Conservation (phyloP, 53 echinoderm and acorn worm species). For the Apostichopus leukothele region DNA sequence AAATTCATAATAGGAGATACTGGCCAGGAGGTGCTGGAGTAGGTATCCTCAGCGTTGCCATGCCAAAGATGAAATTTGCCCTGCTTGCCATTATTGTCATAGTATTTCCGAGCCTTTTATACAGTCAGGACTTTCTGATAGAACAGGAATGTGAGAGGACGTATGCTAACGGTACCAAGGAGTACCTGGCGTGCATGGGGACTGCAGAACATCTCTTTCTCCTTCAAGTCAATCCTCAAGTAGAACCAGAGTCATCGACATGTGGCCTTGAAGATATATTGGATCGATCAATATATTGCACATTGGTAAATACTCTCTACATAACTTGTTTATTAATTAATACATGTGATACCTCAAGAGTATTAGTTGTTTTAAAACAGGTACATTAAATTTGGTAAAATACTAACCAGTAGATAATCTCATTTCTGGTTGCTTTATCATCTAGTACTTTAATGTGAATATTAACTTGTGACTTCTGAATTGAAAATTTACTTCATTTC, state of each 20-base stretch:
- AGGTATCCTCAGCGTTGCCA: background rate
- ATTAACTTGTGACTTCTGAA: too few species aligned
- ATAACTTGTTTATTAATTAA: too few species aligned
- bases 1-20: background rate
- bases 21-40: background rate
- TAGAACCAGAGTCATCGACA: conserved; percentile 79
- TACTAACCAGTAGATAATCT: too few species aligned
- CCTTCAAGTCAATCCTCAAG: conserved; percentile 51
- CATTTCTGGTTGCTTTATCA: too few species aligned
- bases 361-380: too few species aligned
- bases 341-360: too few species aligned
- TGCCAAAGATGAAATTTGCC: conserved; percentile 10
- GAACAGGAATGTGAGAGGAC: conserved; percentile 60
- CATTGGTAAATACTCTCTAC: conserved; percentile 57
- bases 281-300: conserved; percentile 59
- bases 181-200: conserved; percentile 69
- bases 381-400: too few species aligned
- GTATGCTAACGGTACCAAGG: conserved; percentile 56
- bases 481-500: too few species aligned
- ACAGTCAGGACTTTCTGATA: background rate
- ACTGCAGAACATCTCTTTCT: conserved; percentile 62
- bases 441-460: too few species aligned
- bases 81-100: background rate
- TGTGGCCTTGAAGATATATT: conserved; percentile 67
- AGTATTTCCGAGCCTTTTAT: background rate